Percentiles rank a stretch among this genome's conserved stretches.
phyloP scores from a whole-genome alignment of 1,140 invertebrate species.

The Wiebesia pumilae region DNA sequence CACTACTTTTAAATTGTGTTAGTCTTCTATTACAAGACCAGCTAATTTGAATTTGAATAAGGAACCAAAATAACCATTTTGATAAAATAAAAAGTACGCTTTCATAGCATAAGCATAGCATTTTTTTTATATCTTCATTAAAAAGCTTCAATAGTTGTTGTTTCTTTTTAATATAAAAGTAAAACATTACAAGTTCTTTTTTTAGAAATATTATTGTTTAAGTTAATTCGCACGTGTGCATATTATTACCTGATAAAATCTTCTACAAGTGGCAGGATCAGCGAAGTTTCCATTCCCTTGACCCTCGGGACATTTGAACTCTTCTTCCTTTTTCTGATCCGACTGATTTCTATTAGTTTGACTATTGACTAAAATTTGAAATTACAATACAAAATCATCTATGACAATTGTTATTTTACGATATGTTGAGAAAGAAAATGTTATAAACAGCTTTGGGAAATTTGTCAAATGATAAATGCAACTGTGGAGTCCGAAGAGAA shows the following conservation, averaged over 20 bases:
- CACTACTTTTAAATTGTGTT: too few relatives aligned
- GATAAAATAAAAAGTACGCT: too few relatives aligned
- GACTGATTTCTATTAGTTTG: constrained; percentile 66
- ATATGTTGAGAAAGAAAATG: background rate
- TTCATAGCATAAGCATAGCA: too few relatives aligned
- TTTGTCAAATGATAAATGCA: constrained; percentile 14
- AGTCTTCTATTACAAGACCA: too few relatives aligned
- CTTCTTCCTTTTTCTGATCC: constrained; percentile 78
- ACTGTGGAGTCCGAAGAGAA: constrained; percentile 3
- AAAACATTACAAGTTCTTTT: background rate
- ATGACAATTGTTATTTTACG: background rate
- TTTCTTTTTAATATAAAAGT: background rate
- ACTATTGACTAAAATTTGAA: constrained; percentile 58
- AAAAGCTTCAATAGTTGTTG: too few relatives aligned
- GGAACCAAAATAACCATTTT: too few relatives aligned
- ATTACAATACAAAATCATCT: background rate
- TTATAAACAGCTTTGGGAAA: constrained; percentile 13
- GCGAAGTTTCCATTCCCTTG: constrained; percentile 92
- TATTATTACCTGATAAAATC: constrained; percentile 87
- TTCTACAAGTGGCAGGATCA: constrained; percentile 89
- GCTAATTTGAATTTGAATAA: too few relatives aligned
- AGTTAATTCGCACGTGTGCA: background rate
- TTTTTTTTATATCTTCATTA: too few relatives aligned
- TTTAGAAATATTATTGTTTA: background rate
- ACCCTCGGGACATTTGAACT: constrained; percentile 83